phyloP scores from a whole-genome alignment of 1,140 invertebrate species.

The Micrasema minimum region DNA sequence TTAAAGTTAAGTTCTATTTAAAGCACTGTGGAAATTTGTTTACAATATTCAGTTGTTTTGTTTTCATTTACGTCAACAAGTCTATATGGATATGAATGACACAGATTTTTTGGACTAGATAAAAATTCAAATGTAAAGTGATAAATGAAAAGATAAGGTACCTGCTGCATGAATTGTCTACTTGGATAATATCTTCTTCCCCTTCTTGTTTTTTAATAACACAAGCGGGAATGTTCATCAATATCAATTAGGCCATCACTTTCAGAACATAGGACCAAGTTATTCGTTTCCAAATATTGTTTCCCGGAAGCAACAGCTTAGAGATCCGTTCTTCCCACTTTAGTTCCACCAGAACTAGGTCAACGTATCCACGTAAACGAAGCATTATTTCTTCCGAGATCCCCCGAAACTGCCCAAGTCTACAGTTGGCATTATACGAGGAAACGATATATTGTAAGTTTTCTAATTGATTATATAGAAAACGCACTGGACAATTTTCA shows the following conservation, averaged over 20 bases:
- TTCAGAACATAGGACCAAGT: slow-evolving; percentile 19
- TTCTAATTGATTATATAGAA: too few species aligned
- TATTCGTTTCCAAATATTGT: slow-evolving; percentile 11
- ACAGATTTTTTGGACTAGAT: too few species aligned
- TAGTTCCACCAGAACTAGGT: background rate
- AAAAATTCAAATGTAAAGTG: too few species aligned
- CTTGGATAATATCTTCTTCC: background rate
- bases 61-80: too few species aligned
- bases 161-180: slow-evolving; percentile 12
- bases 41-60: too few species aligned
- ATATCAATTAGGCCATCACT: slow-evolving; percentile 7
- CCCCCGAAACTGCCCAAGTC: slow-evolving; percentile 14
- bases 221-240: slow-evolving; percentile 20
- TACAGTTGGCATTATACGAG: slow-evolving; percentile 18
- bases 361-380: slow-evolving; percentile 32
- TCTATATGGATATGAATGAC: too few species aligned
- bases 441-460: too few species aligned
- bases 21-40: too few species aligned
- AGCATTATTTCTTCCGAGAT: slow-evolving; percentile 6
- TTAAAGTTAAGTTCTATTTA: too few species aligned
- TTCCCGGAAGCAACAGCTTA: background rate
- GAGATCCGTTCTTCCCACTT: slow-evolving; percentile 6
- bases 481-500: background rate
- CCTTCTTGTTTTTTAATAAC: background rate
- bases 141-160: too few species aligned